These are phyloP conservation scores for Anorthoa munda DNA, from an alignment of 2,888 invertebrate species.

Conservation along the genomic window DNA sequence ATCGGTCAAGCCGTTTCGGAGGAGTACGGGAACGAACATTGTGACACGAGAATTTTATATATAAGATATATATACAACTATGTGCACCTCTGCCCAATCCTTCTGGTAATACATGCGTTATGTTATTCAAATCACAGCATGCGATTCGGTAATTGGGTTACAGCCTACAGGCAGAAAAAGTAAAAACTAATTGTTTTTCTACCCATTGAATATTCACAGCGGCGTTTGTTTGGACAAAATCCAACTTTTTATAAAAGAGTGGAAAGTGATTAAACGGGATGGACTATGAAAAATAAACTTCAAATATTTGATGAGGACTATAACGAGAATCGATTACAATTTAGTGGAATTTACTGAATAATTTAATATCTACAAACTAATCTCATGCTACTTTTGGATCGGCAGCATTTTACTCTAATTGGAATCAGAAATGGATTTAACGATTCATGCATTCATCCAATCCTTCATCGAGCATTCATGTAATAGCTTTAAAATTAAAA, in stretches of 20 bases:
- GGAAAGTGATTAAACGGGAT: conserved; percentile 37
- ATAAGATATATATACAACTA: no score
- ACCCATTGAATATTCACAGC: conserved; percentile 51
- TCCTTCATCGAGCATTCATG: conserved; percentile 18
- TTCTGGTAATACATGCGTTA: neutral
- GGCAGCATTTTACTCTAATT: conserved; percentile 3
- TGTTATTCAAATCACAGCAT: conserved; percentile 3
- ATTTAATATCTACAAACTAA: neutral
- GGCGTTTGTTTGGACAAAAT: conserved; percentile 56
- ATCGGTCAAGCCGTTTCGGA: no score
- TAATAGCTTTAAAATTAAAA: conserved; percentile 14
- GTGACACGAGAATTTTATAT: no score
- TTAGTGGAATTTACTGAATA: neutral
- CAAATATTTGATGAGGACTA: conserved; percentile 11
- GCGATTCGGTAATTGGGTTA: conserved; percentile 27
- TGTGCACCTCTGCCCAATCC: no score
- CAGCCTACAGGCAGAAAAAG: conserved; percentile 19
- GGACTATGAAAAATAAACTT: conserved; percentile 17
- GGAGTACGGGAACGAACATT: no score
- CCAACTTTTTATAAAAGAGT: conserved; percentile 39
- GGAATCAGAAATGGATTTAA: conserved; percentile 12
- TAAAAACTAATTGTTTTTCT: conserved; percentile 53
- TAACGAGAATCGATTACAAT: conserved; percentile 10
- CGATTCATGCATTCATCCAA: conserved; percentile 7
- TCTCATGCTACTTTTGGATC: neutral